Evolutionary conservation across 2,113 vertebrate species (phyloP).

Genomic region (Narcine bancroftii): DNA sequence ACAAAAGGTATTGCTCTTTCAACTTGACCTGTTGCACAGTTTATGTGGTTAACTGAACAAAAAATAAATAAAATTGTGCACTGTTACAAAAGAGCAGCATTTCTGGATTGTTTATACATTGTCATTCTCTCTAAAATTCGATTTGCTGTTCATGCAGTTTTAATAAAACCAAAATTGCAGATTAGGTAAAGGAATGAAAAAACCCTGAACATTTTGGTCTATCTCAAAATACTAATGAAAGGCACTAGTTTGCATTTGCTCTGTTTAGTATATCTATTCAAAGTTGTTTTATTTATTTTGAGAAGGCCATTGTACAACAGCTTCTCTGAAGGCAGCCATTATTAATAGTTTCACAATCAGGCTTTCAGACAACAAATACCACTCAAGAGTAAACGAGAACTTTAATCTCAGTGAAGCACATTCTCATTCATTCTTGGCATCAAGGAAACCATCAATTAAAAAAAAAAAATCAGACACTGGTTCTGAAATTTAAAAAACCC

Average conservation of each 20-base stretch:
- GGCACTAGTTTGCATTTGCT: background rate
- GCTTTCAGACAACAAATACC: background rate
- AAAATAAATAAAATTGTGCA: background rate
- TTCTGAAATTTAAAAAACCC: background rate
- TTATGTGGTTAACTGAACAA: background rate
- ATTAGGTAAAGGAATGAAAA: background rate
- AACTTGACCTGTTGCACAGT: background rate
- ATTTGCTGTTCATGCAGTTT: background rate
- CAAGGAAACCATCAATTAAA: background rate
- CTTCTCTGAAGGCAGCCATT: constrained; percentile 10
- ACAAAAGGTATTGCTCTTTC: background rate
- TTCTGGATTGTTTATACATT: background rate
- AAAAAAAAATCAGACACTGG: background rate
- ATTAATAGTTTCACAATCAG: background rate
- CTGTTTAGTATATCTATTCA: background rate
- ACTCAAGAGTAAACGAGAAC: background rate
- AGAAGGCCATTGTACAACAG: background rate
- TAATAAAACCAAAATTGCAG: background rate
- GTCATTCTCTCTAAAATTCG: background rate
- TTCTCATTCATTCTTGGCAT: background rate
- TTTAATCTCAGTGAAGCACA: background rate
- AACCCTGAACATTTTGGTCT: background rate
- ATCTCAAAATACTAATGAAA: background rate
- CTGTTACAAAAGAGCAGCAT: background rate
- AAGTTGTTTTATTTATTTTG: background rate